Evolutionary conservation across 2,888 invertebrate genomes (phyloP), one percentile per base, ranked within the genome.

Genomic region (Drosophila histrio): DNA sequence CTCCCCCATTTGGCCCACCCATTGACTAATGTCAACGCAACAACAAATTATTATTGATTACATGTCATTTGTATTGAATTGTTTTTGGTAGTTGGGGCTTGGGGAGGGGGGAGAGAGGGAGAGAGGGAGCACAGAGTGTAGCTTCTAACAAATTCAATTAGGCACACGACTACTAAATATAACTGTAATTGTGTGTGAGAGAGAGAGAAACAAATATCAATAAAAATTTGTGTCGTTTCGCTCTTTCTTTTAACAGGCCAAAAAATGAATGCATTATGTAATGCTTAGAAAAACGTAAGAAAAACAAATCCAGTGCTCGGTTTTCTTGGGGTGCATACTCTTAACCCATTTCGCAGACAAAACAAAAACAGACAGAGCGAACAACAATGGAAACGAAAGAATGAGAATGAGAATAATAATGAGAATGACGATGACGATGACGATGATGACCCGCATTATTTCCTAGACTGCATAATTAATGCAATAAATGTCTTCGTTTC

Each of bases 21-120:
- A 54, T 50, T 57, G 56, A 58, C 60, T 67, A 73, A 82, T 79
- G 87, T 79, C 80, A 88, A 71, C 61, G 67, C 62, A 66, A 63
- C 60, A 61, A 70, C 47, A 73, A 86, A 86, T 87, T 67, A 87
- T 89, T 83, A 83, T 83, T 83, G 82, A 83, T 83, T 83, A 81
- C 79, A 87, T 67, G 85, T 68, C 78, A 84, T 73, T 87, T 77
- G 64, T 69, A 77, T 63, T 56, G 72, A 75, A 69, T 58, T 65
- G 67, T 50, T 46, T 50, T 46, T 13, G 26, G 13, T 4, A 26
- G 15, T 6, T 28, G 38, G 13, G 17, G 13, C n/a, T n/a, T n/a
- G n/a, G n/a, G n/a, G n/a, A n/a, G n/a, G n/a, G n/a, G n/a, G n/a
- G n/a, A 21, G 19, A 47, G 28, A 49, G n/a, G 2, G n/a, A 1